Evolutionary conservation across 2,113 vertebrate species (phyloP).

Genomic region (Anarrhichthys ocellatus): DNA sequence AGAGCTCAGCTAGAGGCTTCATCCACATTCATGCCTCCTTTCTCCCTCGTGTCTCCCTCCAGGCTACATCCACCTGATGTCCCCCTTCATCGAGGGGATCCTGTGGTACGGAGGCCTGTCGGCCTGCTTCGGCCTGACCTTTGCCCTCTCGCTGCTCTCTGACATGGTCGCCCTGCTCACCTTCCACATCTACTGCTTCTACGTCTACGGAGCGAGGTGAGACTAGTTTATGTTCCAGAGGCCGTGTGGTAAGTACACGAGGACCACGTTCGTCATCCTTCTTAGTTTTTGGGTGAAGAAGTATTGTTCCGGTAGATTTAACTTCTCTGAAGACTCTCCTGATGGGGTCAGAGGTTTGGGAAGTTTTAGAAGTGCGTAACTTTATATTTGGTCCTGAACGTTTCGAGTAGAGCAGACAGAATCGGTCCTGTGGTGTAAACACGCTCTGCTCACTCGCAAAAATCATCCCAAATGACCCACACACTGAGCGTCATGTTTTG

Average conservation of each 20-base stretch:
- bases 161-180: constrained; percentile 95
- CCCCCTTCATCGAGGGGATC: constrained; percentile 94
- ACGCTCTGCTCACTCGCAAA: too few species aligned
- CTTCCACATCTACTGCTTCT: constrained; percentile 99
- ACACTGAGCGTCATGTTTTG: too few species aligned
- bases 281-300: too few species aligned
- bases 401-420: too few species aligned
- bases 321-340: too few species aligned
- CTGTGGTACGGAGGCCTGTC: constrained; percentile 96
- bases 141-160: constrained; percentile 93
- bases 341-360: too few species aligned
- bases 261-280: background rate
- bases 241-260: background rate
- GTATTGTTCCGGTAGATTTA: too few species aligned
- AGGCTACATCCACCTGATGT: constrained; percentile 98
- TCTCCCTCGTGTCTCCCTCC: background rate
- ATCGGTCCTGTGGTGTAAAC: too few species aligned
- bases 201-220: constrained; percentile 97
- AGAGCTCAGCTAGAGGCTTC: background rate
- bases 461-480: too few species aligned
- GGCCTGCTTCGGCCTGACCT: constrained; percentile 91
- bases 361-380: too few species aligned
- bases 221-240: constrained; percentile 8
- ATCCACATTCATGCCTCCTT: background rate
- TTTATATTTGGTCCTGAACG: too few species aligned